Base-by-base conservation (phyloP, 2,888 invertebrate species). In the Linnaemya tessellans region DNA sequence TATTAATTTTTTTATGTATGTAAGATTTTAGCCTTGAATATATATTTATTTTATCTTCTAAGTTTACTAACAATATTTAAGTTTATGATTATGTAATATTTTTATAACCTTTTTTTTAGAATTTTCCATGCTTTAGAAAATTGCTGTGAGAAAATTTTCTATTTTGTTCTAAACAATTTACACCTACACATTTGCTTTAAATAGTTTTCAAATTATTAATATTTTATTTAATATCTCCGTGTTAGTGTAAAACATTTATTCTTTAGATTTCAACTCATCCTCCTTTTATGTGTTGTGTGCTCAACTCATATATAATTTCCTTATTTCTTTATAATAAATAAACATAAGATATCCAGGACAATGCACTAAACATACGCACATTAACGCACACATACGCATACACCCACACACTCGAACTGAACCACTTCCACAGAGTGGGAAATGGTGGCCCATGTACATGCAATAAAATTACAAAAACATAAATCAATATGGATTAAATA, bases 81-180 rank as follows among this genome's bases (percentile, higher is more conserved):
- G 75, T 58, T 84, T 84, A 18, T 58, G 70, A 75, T 84, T 71
- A 71, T 65, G 71, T 58, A 80, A 70, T 51, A 70, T 64, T 75
- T 73, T 73, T 58, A 20, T 15, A 60, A 46, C 25, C 43, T 58
- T 67, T 67, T 65, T 68, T 30, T 13, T 54, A 11, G 18, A 30
- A 18, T 2, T 60, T 43, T 41, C 41, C 41, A 15, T 18, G n/a
- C 56, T 46, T 78, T 67, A 35, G 20, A 20, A 56, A n/a, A 35
- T 68, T 78, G 54, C 38, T 38, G 4, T 22, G 15, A 18, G 30
- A 77, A 51, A 41, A 49, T 3, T 78, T 4, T 10, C n/a, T n/a
- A n/a, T n/a, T 68, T 35, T 38, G 22, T 67, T 77, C 1, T 38
- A 41, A 13, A n/a, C 15, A 46, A 13, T 41, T 41, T n/a, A 46